Conservation (phyloP, 2,113 vertebrate species). For the Vanacampus margaritifer region DNA sequence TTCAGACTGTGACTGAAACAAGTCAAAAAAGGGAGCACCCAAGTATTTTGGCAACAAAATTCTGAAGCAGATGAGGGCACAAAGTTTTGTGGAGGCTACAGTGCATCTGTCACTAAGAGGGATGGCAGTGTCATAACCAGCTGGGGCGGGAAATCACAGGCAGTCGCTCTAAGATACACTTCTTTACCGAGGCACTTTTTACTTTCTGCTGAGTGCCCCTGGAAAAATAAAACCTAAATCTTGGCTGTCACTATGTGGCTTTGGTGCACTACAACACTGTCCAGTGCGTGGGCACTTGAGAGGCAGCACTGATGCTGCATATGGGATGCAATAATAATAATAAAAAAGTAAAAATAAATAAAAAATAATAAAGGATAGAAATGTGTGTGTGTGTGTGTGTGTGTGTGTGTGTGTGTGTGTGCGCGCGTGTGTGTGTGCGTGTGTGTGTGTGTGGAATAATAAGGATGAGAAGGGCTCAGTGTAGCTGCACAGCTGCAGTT, state of each 20-base stretch:
- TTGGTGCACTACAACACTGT: slow-evolving; percentile 63
- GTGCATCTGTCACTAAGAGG: slow-evolving; percentile 72
- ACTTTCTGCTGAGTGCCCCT: slow-evolving; percentile 72
- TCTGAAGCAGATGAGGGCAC: slow-evolving; percentile 57
- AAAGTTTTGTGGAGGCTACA: slow-evolving; percentile 57
- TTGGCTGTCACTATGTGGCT: slow-evolving; percentile 60
- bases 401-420: slow-evolving; percentile 14
- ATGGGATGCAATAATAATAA: slow-evolving; percentile 39
- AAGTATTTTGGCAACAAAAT: slow-evolving; percentile 63
- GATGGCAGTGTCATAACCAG: slow-evolving; percentile 69
- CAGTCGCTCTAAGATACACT: slow-evolving; percentile 68
- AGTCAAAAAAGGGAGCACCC: slow-evolving; percentile 35
- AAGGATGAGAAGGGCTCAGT: slow-evolving; percentile 43
- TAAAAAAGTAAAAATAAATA: slow-evolving; percentile 64
- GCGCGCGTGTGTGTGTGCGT: slow-evolving; percentile 9
- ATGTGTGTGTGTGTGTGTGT: slow-evolving; percentile 6
- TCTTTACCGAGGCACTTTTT: slow-evolving; percentile 70
- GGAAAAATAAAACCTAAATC: slow-evolving; percentile 73
- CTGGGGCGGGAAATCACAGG: slow-evolving; percentile 69
- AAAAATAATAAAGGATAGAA: slow-evolving; percentile 16
- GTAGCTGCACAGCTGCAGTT: slow-evolving; percentile 64
- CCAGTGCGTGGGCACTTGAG: slow-evolving; percentile 31
- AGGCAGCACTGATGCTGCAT: slow-evolving; percentile 31
- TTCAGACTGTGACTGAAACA: slow-evolving; percentile 10
- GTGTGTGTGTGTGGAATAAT: slow-evolving; percentile 19